Conservation (phyloP, 2,113 vertebrate species). For the Nibea coibor region DNA sequence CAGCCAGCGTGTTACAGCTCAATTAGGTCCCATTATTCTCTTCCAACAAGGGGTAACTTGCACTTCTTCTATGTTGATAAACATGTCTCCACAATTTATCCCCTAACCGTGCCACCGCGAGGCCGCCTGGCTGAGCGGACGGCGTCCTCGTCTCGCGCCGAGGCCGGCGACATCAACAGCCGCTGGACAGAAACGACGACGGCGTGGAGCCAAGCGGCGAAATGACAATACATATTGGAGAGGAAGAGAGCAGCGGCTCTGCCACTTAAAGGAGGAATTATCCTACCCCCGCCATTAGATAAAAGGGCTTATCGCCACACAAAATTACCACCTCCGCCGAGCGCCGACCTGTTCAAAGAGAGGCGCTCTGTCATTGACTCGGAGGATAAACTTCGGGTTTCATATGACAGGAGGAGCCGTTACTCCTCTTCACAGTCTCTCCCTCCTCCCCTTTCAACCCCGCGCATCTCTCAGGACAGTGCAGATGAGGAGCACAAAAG, state of each 20-base stretch:
- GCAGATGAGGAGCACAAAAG: conserved; percentile 81
- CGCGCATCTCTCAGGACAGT: conserved; percentile 76
- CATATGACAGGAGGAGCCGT: conserved; percentile 79
- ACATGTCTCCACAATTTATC: conserved; percentile 74
- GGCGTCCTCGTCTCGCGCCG: conserved; percentile 42
- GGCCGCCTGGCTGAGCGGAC: conserved; percentile 42
- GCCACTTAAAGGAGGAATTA: conserved; percentile 76
- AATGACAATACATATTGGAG: conserved; percentile 42
- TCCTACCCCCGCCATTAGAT: conserved; percentile 85
- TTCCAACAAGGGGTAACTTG: conserved; percentile 76
- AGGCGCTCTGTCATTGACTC: conserved; percentile 82
- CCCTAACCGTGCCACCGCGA: conserved; percentile 48
- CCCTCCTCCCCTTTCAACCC: conserved; percentile 3
- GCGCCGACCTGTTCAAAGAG: conserved; percentile 78
- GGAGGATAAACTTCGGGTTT: conserved; percentile 83
- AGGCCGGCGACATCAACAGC: conserved; percentile 58
- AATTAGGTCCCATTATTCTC: conserved; percentile 78
- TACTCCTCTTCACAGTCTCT: conserved; percentile 29
- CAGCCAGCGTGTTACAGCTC: conserved; percentile 77
- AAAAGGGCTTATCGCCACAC: conserved; percentile 85
- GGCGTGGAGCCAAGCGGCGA: conserved; percentile 23
- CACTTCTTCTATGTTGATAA: conserved; percentile 78
- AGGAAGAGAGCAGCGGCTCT: conserved; percentile 17
- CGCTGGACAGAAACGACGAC: conserved; percentile 49
- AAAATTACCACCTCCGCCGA: conserved; percentile 85